Evolutionary conservation across 2,797 vertebrate genomes (phyloP), one percentile per base, ranked within the genome.

Genomic region (Echiichthys vipera): DNA sequence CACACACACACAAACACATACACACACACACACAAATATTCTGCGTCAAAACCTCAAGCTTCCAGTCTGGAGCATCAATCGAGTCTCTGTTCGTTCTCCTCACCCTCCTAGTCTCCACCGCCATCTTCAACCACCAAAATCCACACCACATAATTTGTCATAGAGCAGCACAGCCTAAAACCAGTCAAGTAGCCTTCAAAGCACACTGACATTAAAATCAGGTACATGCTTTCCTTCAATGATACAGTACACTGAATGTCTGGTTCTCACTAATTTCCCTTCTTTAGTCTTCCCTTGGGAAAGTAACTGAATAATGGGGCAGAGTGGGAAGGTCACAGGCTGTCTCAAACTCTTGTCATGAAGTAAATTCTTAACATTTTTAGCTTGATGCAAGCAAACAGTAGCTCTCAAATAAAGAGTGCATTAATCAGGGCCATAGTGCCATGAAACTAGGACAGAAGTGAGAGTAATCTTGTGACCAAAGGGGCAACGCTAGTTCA

Each of bases 101-200:
- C 78, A 43, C 66, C 66, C 78, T 81, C 73, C 65, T 37, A 42
- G 58, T 43, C 78, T 76, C 51, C 58, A 17, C 84, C 84, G 79
- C 84, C 83, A 85, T 88, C 75, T 58, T 81, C 85, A 73, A 83
- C 80, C 81, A 78, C 81, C 62, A 63, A 73, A 79, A 66, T 84
- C 75, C 83, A 80, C 73, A 49, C 71, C 81, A 74, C 85, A 78
- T 83, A 54, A 76, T 85, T 81, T 80, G 71, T 88, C 84, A 86
- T 51, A 57, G 62, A 55, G 61, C 56, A 68, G 71, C 71, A 76
- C 12, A 64, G 66, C 61, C 54, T 30, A 54, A 54, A 59, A 72
- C 47, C 56, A 80, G 55, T 80, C 78, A 34, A 66, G 46, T 42
- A 45, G 66, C 39, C 49, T 69, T 80, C 51, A 74, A 81, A 78